These are phyloP conservation scores for Mustela nigripes DNA, from an alignment of 2,113 vertebrate species.

Conservation along the genomic window DNA sequence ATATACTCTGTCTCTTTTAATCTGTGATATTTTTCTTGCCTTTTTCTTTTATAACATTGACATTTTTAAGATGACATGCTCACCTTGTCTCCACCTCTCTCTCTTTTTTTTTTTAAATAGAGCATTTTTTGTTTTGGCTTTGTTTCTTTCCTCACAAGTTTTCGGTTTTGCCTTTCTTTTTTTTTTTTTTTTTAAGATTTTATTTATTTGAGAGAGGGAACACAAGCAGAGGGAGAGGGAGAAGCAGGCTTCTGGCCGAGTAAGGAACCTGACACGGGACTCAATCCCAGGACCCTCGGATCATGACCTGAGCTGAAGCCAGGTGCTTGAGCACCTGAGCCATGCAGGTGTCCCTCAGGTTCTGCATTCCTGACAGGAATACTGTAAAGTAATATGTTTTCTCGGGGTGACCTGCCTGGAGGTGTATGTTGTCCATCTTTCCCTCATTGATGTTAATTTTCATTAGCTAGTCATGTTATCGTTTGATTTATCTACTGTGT, in stretches of 20 bases:
- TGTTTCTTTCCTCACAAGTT: conserved; percentile 23
- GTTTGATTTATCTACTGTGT: background rate
- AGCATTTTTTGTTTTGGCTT: background rate
- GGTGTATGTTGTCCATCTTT: background rate
- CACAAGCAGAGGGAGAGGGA: no score
- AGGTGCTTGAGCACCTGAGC: background rate
- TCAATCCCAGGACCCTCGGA: background rate
- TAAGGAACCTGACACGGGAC: no score
- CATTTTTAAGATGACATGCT: background rate
- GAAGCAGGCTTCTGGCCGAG: no score
- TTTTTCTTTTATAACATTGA: conserved; percentile 17
- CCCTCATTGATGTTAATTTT: conserved; percentile 46
- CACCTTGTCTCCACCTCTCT: background rate
- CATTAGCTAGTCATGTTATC: background rate
- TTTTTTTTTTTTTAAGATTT: no score
- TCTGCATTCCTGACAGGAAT: background rate
- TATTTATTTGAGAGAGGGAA: no score
- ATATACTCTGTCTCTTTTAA: conserved; percentile 23
- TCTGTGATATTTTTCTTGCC: conserved; percentile 27
- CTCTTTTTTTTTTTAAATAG: background rate
- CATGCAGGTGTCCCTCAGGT: background rate
- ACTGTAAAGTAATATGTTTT: background rate
- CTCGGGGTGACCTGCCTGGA: background rate
- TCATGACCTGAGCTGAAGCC: background rate
- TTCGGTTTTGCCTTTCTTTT: background rate